Conservation (phyloP, 1,140 invertebrate genomes). For the Caenorhabditis briggsae region DNA sequence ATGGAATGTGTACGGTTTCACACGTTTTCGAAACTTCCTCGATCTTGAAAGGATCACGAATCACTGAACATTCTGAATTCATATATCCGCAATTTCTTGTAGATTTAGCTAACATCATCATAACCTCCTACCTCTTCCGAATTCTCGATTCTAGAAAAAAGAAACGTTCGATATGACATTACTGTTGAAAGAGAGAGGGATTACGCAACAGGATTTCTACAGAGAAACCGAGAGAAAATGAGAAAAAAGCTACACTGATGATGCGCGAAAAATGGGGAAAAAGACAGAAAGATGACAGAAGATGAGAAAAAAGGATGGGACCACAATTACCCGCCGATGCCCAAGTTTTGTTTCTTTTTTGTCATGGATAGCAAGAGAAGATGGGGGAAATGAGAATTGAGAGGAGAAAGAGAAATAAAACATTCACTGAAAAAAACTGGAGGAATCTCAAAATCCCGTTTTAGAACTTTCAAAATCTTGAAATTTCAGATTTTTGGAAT, state of each 20-base stretch:
- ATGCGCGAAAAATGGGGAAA: background rate
- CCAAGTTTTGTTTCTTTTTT: background rate
- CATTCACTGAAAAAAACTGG: too few relatives aligned
- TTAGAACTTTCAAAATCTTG: too few relatives aligned
- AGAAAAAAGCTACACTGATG: background rate
- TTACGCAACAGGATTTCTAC: constrained; percentile 42
- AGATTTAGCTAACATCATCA: constrained; percentile 24
- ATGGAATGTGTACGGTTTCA: background rate
- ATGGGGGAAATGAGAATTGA: background rate
- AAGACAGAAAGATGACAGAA: background rate
- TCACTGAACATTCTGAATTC: constrained; percentile 1
- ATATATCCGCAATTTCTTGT: background rate
- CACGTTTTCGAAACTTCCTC: background rate
- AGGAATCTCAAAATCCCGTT: too few relatives aligned
- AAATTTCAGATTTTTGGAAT: too few relatives aligned
- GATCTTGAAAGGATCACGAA: constrained; percentile 43
- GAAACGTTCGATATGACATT: background rate
- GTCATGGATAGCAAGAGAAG: background rate
- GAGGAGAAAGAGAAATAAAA: background rate
- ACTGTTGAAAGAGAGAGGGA: background rate
- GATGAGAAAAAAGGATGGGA: background rate
- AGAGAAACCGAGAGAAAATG: background rate
- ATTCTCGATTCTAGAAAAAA: background rate
- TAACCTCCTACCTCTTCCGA: background rate
- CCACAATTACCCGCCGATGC: background rate